These are phyloP conservation scores for Trachurus trachurus DNA, from an alignment of 2,797 vertebrate species.

Conservation along the genomic window DNA sequence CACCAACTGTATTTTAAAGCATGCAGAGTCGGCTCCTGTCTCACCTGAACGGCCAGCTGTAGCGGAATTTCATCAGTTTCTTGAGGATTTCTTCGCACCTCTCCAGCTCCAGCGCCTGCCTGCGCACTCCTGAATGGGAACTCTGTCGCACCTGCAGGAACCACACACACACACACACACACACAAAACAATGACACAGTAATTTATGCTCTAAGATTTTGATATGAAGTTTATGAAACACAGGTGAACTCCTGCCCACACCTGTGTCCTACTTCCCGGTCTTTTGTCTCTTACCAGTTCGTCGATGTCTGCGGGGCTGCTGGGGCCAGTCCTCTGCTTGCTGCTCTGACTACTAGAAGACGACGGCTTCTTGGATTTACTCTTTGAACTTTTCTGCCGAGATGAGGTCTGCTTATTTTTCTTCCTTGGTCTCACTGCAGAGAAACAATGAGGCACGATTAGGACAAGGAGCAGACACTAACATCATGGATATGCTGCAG, in stretches of 20 bases:
- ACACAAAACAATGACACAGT: background rate
- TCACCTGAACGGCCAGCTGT: constrained; percentile 99
- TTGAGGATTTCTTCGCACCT: constrained; percentile 95
- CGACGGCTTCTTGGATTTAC: constrained; percentile 87
- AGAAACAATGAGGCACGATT: constrained; percentile 8
- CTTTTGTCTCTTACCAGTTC: constrained; percentile 90
- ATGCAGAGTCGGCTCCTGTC: constrained; percentile 10
- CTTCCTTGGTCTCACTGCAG: constrained; percentile 93
- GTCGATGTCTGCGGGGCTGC: constrained; percentile 91
- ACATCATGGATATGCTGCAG: background rate
- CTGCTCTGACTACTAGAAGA: constrained; percentile 77
- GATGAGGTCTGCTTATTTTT: constrained; percentile 86
- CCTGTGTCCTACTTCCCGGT: background rate
- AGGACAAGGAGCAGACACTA: background rate
- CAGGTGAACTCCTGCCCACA: background rate
- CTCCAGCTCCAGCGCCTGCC: constrained; percentile 91
- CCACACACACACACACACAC: background rate
- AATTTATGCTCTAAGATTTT: background rate
- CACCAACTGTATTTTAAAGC: background rate
- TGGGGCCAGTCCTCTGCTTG: constrained; percentile 78
- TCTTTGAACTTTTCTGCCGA: constrained; percentile 85
- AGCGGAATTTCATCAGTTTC: constrained; percentile 94
- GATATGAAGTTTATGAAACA: background rate
- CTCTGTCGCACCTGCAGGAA: constrained; percentile 90
- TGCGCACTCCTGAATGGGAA: constrained; percentile 80